Conservation (phyloP, 2,888 invertebrate genomes). For the Griposia aprilina region DNA sequence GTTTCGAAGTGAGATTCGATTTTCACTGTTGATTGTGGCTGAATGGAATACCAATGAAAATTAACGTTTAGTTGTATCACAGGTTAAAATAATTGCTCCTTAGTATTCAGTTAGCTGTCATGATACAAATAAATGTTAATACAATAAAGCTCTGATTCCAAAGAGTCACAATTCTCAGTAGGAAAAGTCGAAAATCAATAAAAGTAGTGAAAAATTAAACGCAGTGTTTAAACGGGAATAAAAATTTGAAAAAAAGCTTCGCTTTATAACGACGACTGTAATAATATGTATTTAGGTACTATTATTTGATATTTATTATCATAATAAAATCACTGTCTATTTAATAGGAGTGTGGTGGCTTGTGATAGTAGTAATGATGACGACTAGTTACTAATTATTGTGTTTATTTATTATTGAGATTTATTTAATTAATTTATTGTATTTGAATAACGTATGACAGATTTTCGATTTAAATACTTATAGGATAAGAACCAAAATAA, state of each 20-base stretch:
- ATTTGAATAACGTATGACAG: conserved; percentile 49
- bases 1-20: conserved; percentile 58
- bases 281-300: conserved; percentile 63
- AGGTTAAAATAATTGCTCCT: conserved; percentile 17
- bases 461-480: conserved; percentile 54
- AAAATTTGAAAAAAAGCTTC: conserved; percentile 83
- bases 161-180: conserved; percentile 73
- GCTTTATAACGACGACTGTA: conserved; percentile 87
- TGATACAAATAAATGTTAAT: conserved; percentile 39
- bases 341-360: conserved; percentile 88
- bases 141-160: conserved; percentile 22
- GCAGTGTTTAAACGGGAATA: conserved; percentile 78
- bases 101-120: conserved; percentile 5
- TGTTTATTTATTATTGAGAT: conserved; percentile 62
- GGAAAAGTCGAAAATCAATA: conserved; percentile 65
- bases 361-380: conserved; percentile 84
- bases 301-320: conserved; percentile 73
- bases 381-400: conserved; percentile 70
- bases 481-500: conserved; percentile 57
- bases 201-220: conserved; percentile 77
- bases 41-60: conserved; percentile 21
- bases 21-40: conserved; percentile 76
- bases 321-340: conserved; percentile 82
- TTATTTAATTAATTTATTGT: conserved; percentile 62
- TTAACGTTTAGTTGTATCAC: conserved; percentile 35